Base-by-base conservation (phyloP, 2,113 vertebrate genomes). In the Macquaria australasica region DNA sequence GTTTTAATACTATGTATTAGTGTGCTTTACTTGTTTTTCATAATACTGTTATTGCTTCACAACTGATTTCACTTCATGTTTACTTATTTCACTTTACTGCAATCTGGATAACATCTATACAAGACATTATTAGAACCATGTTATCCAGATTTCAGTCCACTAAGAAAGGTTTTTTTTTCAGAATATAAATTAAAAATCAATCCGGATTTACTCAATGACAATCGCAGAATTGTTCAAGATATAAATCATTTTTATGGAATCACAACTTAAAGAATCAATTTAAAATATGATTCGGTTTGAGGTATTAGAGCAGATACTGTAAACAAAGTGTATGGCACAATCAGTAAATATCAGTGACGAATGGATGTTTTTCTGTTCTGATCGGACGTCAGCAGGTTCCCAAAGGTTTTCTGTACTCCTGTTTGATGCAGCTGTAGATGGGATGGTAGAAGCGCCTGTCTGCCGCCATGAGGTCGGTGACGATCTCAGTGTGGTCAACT, bases 381-480 rank as follows among this genome's bases (percentile, higher is more conserved):
- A 71, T 0, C 5, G 9, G n/a, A 68, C 2, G 34, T 93, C 86
- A 94, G 31, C 41, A 79, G 14, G 3, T 8, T 31, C 8, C 58
- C 28, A 76, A 74, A 23, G 87, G 79, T 70, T 90, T 94, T 37
- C 23, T 84, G 87, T 87, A 92, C 83, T 95, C 93, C 66, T 92
- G 92, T 84, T 95, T 95, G 86, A 96, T 87, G 31, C 92, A 94
- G 84, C 86, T 89, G 85, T 91, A 96, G 72, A 96, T 86, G 4
- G 79, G 77, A 31, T 89, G 87, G 90, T 96, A 96, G 83, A 91
- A 93, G 81, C 23, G 83, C 59, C 95, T 85, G 75, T 93, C 90
- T 18, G 92, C n/a, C 10, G 72, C 89, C 96, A 96, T 96, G 43
- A 96, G 92, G 71, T 95, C 95, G 0, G 91, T 93, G 48, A 95